These are phyloP conservation scores for Nebria salina DNA, from an alignment of 2,888 invertebrate genomes.

Conservation along the genomic window DNA sequence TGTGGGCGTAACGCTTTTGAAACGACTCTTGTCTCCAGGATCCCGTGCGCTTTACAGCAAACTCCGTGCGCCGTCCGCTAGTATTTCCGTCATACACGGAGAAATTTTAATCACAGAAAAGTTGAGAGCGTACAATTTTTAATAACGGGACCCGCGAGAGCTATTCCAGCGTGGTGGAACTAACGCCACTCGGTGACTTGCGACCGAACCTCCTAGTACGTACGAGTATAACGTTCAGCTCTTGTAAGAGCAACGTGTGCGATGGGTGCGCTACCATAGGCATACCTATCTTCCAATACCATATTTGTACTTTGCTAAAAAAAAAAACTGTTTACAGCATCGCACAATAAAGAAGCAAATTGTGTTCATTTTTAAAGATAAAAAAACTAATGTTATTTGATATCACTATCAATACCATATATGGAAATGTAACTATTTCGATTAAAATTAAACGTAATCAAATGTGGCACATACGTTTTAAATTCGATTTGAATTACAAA, in stretches of 20 bases:
- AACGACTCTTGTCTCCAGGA: background rate
- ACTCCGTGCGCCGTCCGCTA: background rate
- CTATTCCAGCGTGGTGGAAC: slow-evolving; percentile 55
- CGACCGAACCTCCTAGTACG: slow-evolving; percentile 23
- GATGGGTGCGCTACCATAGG: background rate
- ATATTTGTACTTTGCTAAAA: background rate
- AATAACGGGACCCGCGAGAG: slow-evolving; percentile 59
- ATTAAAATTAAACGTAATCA: too few relatives aligned
- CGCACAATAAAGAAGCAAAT: background rate
- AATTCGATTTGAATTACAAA: too few relatives aligned
- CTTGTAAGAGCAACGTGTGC: background rate
- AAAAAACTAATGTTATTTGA: too few relatives aligned
- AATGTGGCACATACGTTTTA: too few relatives aligned
- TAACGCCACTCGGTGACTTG: slow-evolving; percentile 46
- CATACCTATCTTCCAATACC: background rate
- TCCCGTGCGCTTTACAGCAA: background rate
- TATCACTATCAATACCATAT: too few relatives aligned
- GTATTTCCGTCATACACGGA: slow-evolving; percentile 53
- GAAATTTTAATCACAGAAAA: slow-evolving; percentile 58
- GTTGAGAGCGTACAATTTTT: slow-evolving; percentile 58
- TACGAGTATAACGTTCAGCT: background rate
- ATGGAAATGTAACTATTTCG: too few relatives aligned
- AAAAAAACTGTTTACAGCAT: background rate
- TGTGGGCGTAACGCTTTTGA: slow-evolving; percentile 1
- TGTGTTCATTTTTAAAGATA: too few relatives aligned